phyloP scores from a whole-genome alignment of 2,888 invertebrate species.

The Mesochorus sp. region DNA sequence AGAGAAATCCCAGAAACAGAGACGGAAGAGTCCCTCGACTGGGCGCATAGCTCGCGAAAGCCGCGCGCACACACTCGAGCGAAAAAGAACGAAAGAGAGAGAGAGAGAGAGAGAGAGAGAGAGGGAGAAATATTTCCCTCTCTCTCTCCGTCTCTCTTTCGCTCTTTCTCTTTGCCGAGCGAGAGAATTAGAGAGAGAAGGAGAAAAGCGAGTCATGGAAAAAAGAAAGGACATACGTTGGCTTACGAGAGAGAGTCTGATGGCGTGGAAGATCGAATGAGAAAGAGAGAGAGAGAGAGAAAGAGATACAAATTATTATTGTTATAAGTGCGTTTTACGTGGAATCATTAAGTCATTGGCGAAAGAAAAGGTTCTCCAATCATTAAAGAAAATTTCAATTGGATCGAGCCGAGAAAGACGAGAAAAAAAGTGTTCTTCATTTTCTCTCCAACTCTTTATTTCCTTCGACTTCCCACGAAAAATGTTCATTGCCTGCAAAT shows the following conservation, averaged over 20 bases:
- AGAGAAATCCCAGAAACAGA: slow-evolving; percentile 40
- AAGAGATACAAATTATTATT: slow-evolving; percentile 29
- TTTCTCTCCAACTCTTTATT: no score
- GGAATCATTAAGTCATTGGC: no score
- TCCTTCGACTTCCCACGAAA: no score
- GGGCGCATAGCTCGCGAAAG: slow-evolving; percentile 50
- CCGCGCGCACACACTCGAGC: slow-evolving; percentile 37
- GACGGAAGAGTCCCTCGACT: slow-evolving; percentile 50
- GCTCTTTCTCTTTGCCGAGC: no score
- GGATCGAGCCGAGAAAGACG: no score
- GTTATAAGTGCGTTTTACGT: no score
- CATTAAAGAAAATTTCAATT: no score
- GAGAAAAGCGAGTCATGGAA: slow-evolving; percentile 11
- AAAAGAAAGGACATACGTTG: slow-evolving; percentile 38
- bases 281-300: slow-evolving; percentile 13
- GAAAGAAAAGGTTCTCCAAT: no score
- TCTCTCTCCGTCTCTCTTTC: no score
- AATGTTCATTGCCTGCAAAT: no score
- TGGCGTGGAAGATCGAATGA: slow-evolving; percentile 33
- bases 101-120: slow-evolving; percentile 4
- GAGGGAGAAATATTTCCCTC: slow-evolving; percentile 1
- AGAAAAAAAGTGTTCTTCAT: no score
- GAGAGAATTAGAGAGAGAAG: slow-evolving; percentile 20
- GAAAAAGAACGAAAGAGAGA: slow-evolving; percentile 6
- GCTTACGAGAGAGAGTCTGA: slow-evolving; percentile 21